phyloP scores from a whole-genome alignment of 2,797 vertebrate genomes.

The Psittacula echo region DNA sequence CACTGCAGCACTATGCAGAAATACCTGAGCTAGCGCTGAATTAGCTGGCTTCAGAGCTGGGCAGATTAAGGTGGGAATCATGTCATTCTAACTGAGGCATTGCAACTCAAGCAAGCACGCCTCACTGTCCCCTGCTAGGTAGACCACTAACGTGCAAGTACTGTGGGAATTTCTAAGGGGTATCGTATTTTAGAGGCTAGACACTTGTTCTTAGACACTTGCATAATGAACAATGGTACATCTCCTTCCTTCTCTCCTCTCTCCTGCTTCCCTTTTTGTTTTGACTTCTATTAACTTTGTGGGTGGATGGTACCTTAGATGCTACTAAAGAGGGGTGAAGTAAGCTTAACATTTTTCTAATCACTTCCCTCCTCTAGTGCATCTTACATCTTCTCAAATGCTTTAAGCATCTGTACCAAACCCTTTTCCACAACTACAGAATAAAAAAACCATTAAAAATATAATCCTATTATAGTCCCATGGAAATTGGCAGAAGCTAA shows the following conservation, averaged over 20 bases:
- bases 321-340: not conserved
- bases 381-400: not conserved
- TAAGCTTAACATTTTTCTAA: not conserved
- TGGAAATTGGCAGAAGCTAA: slow-evolving; percentile 16
- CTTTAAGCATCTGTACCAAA: not conserved
- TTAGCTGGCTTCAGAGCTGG: not conserved
- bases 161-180: not conserved
- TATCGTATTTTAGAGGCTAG: not conserved
- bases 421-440: not conserved
- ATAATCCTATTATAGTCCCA: not conserved
- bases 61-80: not conserved
- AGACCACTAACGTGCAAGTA: not conserved
- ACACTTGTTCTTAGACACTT: not conserved
- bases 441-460: not conserved
- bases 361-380: not conserved
- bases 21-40: not conserved
- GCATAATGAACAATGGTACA: not conserved
- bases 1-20: slow-evolving; percentile 58
- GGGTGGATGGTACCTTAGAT: not conserved
- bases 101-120: rapidly evolving
- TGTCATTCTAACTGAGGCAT: not conserved
- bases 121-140: not conserved
- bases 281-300: not conserved
- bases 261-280: not conserved
- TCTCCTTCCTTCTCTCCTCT: not conserved